Base-by-base conservation (phyloP, 2,888 invertebrate genomes). In the Campoletis raptor region DNA sequence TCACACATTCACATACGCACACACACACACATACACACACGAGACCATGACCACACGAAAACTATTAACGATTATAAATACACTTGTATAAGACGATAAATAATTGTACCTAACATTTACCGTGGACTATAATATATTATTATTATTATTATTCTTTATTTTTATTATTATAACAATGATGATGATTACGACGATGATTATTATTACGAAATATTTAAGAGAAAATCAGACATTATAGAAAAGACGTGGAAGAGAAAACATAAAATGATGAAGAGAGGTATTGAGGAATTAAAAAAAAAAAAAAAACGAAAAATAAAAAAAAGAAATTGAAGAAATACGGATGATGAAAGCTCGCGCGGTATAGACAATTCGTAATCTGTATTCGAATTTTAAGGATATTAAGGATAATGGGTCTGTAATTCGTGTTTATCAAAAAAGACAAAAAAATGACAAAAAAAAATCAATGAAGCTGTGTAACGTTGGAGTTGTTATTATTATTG, bases 391-490 rank as follows among this genome's bases (percentile, higher is more conserved):
- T 86, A 86, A 84, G 84, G 79, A 81, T 86, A 86, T 81, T 86
- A 86, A 86, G 84, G 84, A 86, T 86, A 86, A 86, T 86, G 86
- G 86, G 86, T 86, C 86, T 86, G 86, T 86, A 86, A 86, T 86
- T 84, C 81, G 86, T 87, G 84, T 87, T 87, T 87, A 87, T 81
- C 78, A 87, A 87, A 82, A 78, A 66, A 77, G 18, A 73, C 54
- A 79, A 79, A 79, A 85, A 74, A 76, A 80, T 66, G 61, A 79
- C 37, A 45, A 78, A 79, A 76, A 84, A 86, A 81, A 78, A 30
- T 30, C 61, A 83, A 82, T 82, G 76, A 87, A 79, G 81, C 74
- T 87, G 85, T 85, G 85, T 82, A 85, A 87, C 84, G 76, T 76
- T 84, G 86, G 74, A 78, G 82, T 81, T 81, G 84, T 87, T 76